phyloP scores from a whole-genome alignment of 1,140 invertebrate genomes.

The Hypothenemus hampei region DNA sequence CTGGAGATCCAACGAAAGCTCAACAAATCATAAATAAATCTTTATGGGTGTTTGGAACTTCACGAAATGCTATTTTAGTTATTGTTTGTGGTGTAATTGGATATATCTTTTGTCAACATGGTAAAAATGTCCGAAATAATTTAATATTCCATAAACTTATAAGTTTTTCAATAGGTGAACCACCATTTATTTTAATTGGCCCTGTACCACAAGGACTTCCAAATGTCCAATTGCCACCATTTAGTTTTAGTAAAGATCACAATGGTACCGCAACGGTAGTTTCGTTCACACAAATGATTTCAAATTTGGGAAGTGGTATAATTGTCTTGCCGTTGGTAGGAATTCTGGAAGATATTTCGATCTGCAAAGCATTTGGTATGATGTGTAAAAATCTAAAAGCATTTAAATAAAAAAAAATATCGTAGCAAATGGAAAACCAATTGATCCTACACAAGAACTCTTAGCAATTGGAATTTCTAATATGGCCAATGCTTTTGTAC shows the following conservation, averaged over 20 bases:
- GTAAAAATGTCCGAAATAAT: slow-evolving; percentile 11
- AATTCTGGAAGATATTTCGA: slow-evolving; percentile 76
- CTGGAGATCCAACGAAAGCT: slow-evolving; percentile 44
- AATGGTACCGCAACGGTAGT: slow-evolving; percentile 50
- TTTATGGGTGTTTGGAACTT: slow-evolving; percentile 63
- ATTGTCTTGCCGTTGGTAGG: slow-evolving; percentile 76
- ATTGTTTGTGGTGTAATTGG: slow-evolving; percentile 59
- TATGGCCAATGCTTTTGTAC: slow-evolving; percentile 82
- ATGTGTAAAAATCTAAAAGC: slow-evolving; percentile 10
- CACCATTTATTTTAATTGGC: slow-evolving; percentile 62
- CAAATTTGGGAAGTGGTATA: slow-evolving; percentile 67
- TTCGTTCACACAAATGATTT: slow-evolving; percentile 64
- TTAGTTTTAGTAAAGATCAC: slow-evolving; percentile 52
- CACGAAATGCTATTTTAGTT: slow-evolving; percentile 74
- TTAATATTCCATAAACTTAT: not conserved
- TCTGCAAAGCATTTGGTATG: slow-evolving; percentile 76
- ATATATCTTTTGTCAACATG: slow-evolving; percentile 46
- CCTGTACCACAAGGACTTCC: slow-evolving; percentile 67
- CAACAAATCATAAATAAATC: slow-evolving; percentile 52
- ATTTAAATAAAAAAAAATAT: slow-evolving; percentile 10
- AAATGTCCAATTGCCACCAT: slow-evolving; percentile 57
- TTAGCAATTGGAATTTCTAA: slow-evolving; percentile 77
- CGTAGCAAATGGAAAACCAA: slow-evolving; percentile 67
- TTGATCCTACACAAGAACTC: slow-evolving; percentile 81
- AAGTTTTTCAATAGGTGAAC: slow-evolving; percentile 27